A percentile compares a stretch with the other conserved stretches of the same genome.
These are phyloP conservation scores for Diadema setosum DNA, from an alignment of 35 echinoderm and acorn worm genomes.

Conservation along the genomic window DNA sequence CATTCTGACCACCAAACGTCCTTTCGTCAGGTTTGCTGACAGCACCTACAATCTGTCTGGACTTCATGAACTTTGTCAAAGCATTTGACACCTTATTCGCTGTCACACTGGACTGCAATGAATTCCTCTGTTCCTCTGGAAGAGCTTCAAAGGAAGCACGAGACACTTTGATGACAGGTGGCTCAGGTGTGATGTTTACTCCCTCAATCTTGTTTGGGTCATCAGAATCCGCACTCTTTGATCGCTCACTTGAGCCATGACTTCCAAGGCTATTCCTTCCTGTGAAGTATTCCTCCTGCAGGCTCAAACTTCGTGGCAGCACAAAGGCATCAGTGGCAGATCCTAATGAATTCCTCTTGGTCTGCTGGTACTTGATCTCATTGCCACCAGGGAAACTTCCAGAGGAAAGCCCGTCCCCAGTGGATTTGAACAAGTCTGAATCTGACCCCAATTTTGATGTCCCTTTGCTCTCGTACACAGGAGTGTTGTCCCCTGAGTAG, in stretches of 20 bases:
- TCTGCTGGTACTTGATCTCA: background rate
- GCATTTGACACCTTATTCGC: slow-evolving; percentile 26
- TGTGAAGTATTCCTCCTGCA: background rate
- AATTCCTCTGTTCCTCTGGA: background rate
- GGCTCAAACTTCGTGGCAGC: background rate
- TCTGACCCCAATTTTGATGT: background rate
- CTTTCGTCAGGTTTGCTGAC: background rate
- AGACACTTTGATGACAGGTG: slow-evolving; percentile 7
- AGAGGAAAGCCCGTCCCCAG: background rate
- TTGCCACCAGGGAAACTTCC: background rate
- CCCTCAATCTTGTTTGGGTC: too few relatives aligned
- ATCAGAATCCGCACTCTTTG: too few relatives aligned
- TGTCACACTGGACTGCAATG: background rate
- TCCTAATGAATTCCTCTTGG: background rate
- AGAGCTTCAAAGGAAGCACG: background rate
- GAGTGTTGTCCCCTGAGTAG: slow-evolving; percentile 19
- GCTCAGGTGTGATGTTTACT: too few relatives aligned
- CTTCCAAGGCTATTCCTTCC: background rate
- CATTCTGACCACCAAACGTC: background rate
- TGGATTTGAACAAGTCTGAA: background rate
- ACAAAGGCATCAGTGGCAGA: background rate
- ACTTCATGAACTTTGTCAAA: slow-evolving; percentile 37
- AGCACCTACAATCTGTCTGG: background rate
- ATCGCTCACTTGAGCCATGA: background rate
- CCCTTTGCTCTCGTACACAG: background rate